phyloP scores from a whole-genome alignment of 2,113 vertebrate species.

The Vicugna pacos region DNA sequence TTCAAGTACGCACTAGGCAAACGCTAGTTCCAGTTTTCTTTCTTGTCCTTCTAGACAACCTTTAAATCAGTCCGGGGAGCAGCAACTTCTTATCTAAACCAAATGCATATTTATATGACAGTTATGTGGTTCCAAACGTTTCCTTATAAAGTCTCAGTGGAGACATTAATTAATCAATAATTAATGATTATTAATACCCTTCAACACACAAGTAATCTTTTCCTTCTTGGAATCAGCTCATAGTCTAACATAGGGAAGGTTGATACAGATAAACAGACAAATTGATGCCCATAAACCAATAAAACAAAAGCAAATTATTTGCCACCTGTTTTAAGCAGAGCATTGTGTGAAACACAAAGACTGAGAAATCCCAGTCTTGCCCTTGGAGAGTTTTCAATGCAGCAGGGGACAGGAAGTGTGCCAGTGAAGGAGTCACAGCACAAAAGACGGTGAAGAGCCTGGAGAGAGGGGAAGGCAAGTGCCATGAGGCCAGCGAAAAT shows the following conservation, averaged over 20 bases:
- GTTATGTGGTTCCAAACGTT: background rate
- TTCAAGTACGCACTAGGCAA: background rate
- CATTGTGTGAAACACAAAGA: background rate
- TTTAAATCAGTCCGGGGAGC: background rate
- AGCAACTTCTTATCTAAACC: background rate
- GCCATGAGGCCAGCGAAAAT: background rate
- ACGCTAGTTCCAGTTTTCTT: background rate
- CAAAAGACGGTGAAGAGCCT: background rate
- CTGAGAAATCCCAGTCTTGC: background rate
- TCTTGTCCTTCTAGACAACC: background rate
- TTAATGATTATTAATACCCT: background rate
- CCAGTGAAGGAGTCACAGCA: background rate
- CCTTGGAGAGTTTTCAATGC: background rate
- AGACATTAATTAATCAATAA: background rate
- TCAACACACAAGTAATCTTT: background rate
- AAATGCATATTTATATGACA: background rate
- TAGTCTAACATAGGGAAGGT: background rate
- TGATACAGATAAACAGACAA: background rate
- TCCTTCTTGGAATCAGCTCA: background rate
- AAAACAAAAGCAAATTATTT: background rate
- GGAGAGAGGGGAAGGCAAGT: background rate
- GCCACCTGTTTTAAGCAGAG: background rate
- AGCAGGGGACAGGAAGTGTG: background rate
- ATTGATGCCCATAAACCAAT: background rate
- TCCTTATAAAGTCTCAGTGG: background rate